Evolutionary conservation across 2,797 vertebrate genomes (phyloP).

Genomic region (Crax fasciolata): DNA sequence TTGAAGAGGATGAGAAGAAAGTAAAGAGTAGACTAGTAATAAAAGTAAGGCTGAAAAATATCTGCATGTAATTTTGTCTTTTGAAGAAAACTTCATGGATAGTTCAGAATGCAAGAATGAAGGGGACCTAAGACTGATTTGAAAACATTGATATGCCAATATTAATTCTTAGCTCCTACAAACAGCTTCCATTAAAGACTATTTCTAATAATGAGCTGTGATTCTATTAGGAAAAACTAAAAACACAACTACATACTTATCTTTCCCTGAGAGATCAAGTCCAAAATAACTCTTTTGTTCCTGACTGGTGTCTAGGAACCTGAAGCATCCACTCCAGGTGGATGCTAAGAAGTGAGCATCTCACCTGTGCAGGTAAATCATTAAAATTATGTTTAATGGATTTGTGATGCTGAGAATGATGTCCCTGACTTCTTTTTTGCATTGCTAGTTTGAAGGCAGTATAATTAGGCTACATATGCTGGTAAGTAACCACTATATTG

Average conservation of each 20-base stretch:
- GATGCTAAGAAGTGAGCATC: background rate
- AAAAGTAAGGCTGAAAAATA: background rate
- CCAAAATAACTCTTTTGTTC: background rate
- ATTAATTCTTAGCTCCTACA: accelerated
- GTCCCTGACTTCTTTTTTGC: background rate
- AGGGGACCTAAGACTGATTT: background rate
- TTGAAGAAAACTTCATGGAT: background rate
- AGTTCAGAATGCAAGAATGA: background rate
- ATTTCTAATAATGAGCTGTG: background rate
- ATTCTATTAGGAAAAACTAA: background rate
- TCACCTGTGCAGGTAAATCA: background rate
- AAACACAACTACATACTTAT: background rate
- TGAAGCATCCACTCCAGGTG: background rate
- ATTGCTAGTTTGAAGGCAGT: constrained; percentile 39
- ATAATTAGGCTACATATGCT: constrained; percentile 56
- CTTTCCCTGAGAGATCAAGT: background rate
- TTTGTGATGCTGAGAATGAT: background rate
- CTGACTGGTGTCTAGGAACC: background rate
- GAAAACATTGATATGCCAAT: background rate
- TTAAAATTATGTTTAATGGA: background rate
- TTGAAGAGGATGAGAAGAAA: background rate
- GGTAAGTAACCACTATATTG: constrained; percentile 4
- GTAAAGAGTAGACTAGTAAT: background rate
- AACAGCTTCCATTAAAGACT: background rate
- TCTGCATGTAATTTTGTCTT: background rate